Conservation (phyloP, 2,888 invertebrate species). For the Thereva nobilitata region DNA sequence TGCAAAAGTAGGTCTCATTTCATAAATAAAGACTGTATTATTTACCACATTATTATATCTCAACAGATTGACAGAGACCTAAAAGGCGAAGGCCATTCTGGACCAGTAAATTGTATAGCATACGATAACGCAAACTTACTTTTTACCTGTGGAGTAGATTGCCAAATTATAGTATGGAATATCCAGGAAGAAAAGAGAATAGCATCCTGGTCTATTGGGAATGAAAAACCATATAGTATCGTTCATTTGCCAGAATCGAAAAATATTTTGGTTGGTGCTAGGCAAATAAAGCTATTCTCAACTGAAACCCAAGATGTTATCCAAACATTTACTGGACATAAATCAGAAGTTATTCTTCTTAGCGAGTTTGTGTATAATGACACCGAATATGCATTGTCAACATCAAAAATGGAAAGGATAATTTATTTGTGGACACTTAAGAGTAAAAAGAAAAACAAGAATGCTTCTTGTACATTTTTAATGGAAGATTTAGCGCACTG, state of each 20-base stretch:
- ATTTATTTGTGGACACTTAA: constrained; percentile 56
- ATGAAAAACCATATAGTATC: constrained; percentile 59
- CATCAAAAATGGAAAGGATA: constrained; percentile 55
- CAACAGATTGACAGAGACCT: constrained; percentile 52
- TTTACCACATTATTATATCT: not conserved
- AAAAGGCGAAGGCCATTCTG: constrained; percentile 58
- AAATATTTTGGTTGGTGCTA: constrained; percentile 51
- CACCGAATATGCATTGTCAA: constrained; percentile 52
- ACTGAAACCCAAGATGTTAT: constrained; percentile 63
- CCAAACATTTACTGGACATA: constrained; percentile 68
- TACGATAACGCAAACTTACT: constrained; percentile 60
- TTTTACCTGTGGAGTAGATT: constrained; percentile 65
- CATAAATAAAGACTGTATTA: not conserved
- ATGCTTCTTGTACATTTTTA: constrained; percentile 64
- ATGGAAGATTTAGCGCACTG: constrained; percentile 70
- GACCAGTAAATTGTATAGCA: constrained; percentile 61
- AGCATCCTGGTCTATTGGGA: constrained; percentile 65
- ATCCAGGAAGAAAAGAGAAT: constrained; percentile 56
- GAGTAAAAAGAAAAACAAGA: constrained; percentile 57
- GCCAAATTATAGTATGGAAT: constrained; percentile 62
- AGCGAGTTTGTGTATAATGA: constrained; percentile 48
- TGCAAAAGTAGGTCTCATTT: constrained; percentile 49
- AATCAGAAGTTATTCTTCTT: constrained; percentile 62
- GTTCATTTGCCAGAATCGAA: constrained; percentile 52
- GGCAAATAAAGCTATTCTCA: constrained; percentile 62